Evolutionary conservation across 2,888 invertebrate genomes (phyloP).

Genomic region (Pharmacophagus antenor): DNA sequence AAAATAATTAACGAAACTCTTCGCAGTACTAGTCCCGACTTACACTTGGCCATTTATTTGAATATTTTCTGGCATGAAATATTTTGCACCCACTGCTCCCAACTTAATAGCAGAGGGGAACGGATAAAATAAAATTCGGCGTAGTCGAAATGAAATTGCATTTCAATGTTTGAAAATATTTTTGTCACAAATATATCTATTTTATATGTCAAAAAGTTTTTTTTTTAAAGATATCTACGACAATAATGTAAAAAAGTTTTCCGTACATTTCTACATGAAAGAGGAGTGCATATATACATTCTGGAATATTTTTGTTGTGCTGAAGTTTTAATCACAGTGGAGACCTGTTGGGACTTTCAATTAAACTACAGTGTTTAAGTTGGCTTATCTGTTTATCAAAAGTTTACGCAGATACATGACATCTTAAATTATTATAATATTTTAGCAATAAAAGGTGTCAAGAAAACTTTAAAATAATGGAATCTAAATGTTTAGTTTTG

Average conservation of each 20-base stretch:
- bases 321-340: background rate
- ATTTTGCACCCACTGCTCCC: slow-evolving; percentile 18
- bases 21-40: too few relatives aligned
- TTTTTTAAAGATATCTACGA: background rate
- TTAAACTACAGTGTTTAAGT: too few relatives aligned
- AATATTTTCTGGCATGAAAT: slow-evolving; percentile 20
- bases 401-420: too few relatives aligned
- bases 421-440: too few relatives aligned
- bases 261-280: background rate
- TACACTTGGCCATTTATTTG: too few relatives aligned
- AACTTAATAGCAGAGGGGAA: slow-evolving; percentile 25
- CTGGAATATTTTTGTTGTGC: background rate
- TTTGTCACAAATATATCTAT: slow-evolving; percentile 21
- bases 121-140: slow-evolving; percentile 28
- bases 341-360: too few relatives aligned
- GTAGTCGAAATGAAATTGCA: slow-evolving; percentile 30
- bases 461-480: too few relatives aligned
- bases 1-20: too few relatives aligned
- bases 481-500: too few relatives aligned
- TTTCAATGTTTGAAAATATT: slow-evolving; percentile 29
- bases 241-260: slow-evolving; percentile 2
- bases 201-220: slow-evolving; percentile 9
- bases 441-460: too few relatives aligned
- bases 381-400: too few relatives aligned
- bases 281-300: background rate